Base-by-base conservation (phyloP, 2,113 vertebrate species). In the Nanorana parkeri region DNA sequence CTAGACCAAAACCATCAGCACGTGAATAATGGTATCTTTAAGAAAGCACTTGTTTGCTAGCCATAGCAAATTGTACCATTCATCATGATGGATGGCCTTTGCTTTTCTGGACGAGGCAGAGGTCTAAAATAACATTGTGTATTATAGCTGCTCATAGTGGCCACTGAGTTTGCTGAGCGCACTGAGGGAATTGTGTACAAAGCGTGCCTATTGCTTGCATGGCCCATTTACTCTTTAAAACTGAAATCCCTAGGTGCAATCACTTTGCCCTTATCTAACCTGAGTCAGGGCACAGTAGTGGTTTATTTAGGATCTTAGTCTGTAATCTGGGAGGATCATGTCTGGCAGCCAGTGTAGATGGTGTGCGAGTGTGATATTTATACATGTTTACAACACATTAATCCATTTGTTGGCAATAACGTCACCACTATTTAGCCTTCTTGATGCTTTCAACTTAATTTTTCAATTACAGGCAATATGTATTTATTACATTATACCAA, bases 11-110 rank as follows among this genome's bases (percentile, higher is more conserved):
- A 63, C 64, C 77, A 78, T 78, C 77, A 78, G 63, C 51, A 28
- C 54, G 64, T 78, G 77, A 67, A 68, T 67, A 78, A 78, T 56
- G 66, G 77, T 54, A 68, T 67, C 51, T 78, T 67, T 67, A 78
- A 66, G 63, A 63, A 78, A 78, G 52, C 63, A 66, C 64, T 78
- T 67, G 77, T 78, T 78, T 78, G 77, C 68, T 68, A 47, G 6
- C 19, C 55, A 51, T 78, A 68, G 51, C 47, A 78, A 78, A 78
- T 78, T 56, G 64, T 24, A 78, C 64, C 77, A 67, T 67, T 78
- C 64, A 67, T 52, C 77, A 56, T 78, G 77, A 78, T 67, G 77
- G 77, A 78, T 78, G 77, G 28, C 23, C 63, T 17, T 26, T 78
- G 51, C 47, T 26, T 78, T 68, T 32, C 64, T 78, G 19, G 36